Percentiles rank a stretch among this genome's conserved stretches.
phyloP scores from a whole-genome alignment of 2,888 invertebrate genomes.

The Ophioninae sp. region DNA sequence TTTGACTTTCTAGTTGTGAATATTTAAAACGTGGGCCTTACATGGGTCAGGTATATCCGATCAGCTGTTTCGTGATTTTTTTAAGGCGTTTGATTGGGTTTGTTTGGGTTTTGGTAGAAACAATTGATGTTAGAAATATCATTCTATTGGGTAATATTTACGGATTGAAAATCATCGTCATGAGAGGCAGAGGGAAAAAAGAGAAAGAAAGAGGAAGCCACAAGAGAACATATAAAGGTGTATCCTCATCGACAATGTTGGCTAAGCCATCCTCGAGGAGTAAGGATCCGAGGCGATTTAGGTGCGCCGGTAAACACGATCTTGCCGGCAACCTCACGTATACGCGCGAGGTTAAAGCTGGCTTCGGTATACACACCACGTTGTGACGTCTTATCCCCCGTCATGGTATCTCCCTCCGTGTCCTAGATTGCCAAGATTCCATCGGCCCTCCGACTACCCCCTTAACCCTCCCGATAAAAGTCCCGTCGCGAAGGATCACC shows the following conservation, averaged over 20 bases:
- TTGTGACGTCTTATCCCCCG: constrained; percentile 19
- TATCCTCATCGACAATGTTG: constrained; percentile 52
- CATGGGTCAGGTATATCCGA: too few relatives aligned
- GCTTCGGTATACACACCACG: constrained; percentile 38
- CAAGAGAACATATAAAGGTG: constrained; percentile 6
- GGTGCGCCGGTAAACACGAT: constrained; percentile 62
- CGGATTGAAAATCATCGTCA: background rate
- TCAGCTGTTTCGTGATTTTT: too few relatives aligned
- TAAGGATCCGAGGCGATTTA: constrained; percentile 60
- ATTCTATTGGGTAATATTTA: background rate
- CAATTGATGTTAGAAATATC: too few relatives aligned
- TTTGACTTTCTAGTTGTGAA: too few relatives aligned
- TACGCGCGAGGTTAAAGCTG: background rate
- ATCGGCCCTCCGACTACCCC: constrained; percentile 5
- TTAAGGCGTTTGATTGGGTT: too few relatives aligned
- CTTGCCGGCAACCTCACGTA: constrained; percentile 38
- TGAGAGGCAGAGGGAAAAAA: background rate
- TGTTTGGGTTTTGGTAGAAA: too few relatives aligned
- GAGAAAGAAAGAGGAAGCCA: constrained; percentile 17
- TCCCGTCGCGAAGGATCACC: constrained; percentile 35
- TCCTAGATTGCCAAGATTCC: constrained; percentile 35
- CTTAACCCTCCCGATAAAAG: background rate
- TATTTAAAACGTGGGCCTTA: too few relatives aligned
- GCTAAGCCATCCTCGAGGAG: constrained; percentile 60
- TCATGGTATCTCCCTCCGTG: constrained; percentile 4